Evolutionary conservation across 2,888 invertebrate species (phyloP).

Genomic region (Amphipyra berbera): DNA sequence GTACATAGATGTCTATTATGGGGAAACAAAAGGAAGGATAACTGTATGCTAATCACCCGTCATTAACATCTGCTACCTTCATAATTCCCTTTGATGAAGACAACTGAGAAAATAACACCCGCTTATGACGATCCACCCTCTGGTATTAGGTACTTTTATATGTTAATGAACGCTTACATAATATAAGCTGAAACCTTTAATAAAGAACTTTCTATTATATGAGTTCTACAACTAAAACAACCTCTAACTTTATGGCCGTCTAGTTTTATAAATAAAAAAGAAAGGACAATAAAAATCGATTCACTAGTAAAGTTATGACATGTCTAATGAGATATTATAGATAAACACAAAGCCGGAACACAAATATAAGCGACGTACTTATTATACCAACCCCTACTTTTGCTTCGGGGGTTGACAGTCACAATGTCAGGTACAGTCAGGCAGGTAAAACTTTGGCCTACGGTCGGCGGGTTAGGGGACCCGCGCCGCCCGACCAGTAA

Average conservation of each 20-base stretch:
- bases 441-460: too few relatives aligned
- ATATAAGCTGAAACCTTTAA: slow-evolving; percentile 15
- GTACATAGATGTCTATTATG: slow-evolving; percentile 13
- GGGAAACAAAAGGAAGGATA: slow-evolving; percentile 22
- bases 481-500: too few relatives aligned
- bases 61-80: slow-evolving; percentile 30
- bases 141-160: not conserved
- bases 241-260: slow-evolving; percentile 5
- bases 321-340: not conserved
- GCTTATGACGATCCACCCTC: not conserved
- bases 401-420: not conserved
- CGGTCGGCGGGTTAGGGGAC: too few relatives aligned
- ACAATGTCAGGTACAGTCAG: slow-evolving; percentile 3
- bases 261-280: slow-evolving; percentile 14
- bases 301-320: not conserved
- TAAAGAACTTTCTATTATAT: slow-evolving; percentile 8
- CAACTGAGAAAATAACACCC: slow-evolving; percentile 14
- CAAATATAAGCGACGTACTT: not conserved
- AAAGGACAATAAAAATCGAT: slow-evolving; percentile 17
- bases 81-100: slow-evolving; percentile 40
- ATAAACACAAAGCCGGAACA: not conserved
- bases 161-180: not conserved
- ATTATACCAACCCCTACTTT: slow-evolving; percentile 6
- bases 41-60: slow-evolving; percentile 31
- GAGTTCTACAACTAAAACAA: slow-evolving; percentile 13